A percentile compares a stretch with the other conserved stretches of the same genome.
Evolutionary conservation across 1,140 invertebrate genomes (phyloP).

Genomic region (Drosophila insularis): DNA sequence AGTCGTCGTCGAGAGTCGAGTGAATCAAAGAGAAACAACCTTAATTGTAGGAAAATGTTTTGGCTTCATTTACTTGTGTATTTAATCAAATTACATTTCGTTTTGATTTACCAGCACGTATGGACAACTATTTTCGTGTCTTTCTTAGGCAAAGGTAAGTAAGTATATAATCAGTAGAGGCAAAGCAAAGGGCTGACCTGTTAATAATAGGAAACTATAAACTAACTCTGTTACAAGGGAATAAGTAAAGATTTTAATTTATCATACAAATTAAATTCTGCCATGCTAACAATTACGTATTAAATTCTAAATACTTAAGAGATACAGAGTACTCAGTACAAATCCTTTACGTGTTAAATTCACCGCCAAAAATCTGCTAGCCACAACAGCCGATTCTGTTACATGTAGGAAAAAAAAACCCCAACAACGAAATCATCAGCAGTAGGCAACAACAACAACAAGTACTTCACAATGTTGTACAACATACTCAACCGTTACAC

Average conservation of each 20-base stretch:
- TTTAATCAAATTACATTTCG: slow-evolving; percentile 1
- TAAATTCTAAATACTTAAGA: neutral
- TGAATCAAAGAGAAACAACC: neutral
- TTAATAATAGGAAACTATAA: slow-evolving; percentile 37
- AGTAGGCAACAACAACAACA: slow-evolving; percentile 28
- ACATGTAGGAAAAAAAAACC: slow-evolving; percentile 13
- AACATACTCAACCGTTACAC: slow-evolving; percentile 24
- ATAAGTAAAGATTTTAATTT: neutral
- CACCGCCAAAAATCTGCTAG: neutral
- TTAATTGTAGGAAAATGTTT: neutral
- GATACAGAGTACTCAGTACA: neutral
- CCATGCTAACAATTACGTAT: neutral
- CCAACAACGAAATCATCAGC: slow-evolving; percentile 29
- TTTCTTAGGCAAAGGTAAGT: neutral
- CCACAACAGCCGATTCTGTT: neutral
- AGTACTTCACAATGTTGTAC: slow-evolving; percentile 48
- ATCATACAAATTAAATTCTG: neutral
- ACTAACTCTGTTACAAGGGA: neutral
- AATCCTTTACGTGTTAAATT: slow-evolving; percentile 15
- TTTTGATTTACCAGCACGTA: neutral
- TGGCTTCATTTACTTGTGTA: neutral
- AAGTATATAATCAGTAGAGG: neutral
- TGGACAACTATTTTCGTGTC: neutral
- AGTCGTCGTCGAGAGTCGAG: no score
- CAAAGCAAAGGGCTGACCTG: slow-evolving; percentile 24